These are phyloP conservation scores for Stenichneumon culpator DNA, from an alignment of 2,888 invertebrate genomes.

Conservation along the genomic window DNA sequence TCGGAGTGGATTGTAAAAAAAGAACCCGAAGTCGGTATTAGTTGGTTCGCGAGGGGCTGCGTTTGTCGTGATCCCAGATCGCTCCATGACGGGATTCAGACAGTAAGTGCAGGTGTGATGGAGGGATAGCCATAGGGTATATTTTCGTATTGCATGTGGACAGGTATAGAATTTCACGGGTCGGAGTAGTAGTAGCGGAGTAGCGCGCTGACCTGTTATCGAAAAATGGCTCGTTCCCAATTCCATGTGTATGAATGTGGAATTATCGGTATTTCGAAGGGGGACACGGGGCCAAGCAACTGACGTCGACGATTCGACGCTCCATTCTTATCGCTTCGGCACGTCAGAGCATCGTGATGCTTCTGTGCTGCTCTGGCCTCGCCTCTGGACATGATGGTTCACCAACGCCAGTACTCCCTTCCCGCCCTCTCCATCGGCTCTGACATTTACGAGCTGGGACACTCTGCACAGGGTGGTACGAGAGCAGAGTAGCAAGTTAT, in stretches of 20 bases:
- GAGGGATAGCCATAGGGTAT: neutral
- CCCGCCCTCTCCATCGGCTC: slow-evolving; percentile 47
- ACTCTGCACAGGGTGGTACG: slow-evolving; percentile 49
- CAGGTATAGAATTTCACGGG: slow-evolving; percentile 21
- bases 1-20: no score
- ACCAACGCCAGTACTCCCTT: slow-evolving; percentile 13
- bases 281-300: slow-evolving; percentile 45
- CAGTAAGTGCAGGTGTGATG: no score
- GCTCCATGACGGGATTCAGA: no score
- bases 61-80: no score
- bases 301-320: slow-evolving; percentile 63
- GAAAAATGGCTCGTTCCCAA: slow-evolving; percentile 68
- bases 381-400: slow-evolving; percentile 29
- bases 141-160: slow-evolving; percentile 1
- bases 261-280: slow-evolving; percentile 66
- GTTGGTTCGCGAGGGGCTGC: no score
- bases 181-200: slow-evolving; percentile 29
- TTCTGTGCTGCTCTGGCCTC: slow-evolving; percentile 32
- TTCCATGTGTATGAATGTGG: slow-evolving; percentile 67
- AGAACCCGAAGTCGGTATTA: no score
- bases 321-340: slow-evolving; percentile 66
- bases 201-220: slow-evolving; percentile 56
- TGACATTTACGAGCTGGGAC: slow-evolving; percentile 64
- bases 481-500: slow-evolving; percentile 51
- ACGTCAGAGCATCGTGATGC: slow-evolving; percentile 54